Base-by-base conservation (phyloP, 1,140 invertebrate species). In the Pogonus chalceus region DNA sequence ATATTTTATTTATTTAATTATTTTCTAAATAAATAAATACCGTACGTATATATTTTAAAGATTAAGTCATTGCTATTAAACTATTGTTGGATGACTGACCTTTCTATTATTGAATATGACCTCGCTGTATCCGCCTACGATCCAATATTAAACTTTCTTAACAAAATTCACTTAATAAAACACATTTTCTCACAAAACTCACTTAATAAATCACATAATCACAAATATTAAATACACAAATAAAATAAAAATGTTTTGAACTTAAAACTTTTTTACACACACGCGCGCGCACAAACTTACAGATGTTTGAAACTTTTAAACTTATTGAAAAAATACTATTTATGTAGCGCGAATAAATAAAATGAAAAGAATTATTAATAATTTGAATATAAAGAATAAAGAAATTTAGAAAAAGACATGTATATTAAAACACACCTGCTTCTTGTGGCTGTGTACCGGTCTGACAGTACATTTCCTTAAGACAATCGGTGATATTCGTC, bases 11-110 rank as follows among this genome's bases (percentile, higher is more conserved):
- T n/a, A n/a, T n/a, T n/a, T n/a, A n/a, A n/a, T n/a, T n/a, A n/a
- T n/a, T n/a, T n/a, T n/a, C n/a, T n/a, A n/a, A n/a, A n/a, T n/a
- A n/a, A n/a, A n/a, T n/a, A n/a, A n/a, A n/a, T n/a, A n/a, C n/a
- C n/a, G n/a, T n/a, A n/a, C n/a, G n/a, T n/a, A n/a, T n/a, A n/a
- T n/a, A n/a, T n/a, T n/a, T n/a, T n/a, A n/a, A n/a, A n/a, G n/a
- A n/a, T n/a, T n/a, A n/a, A n/a, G n/a, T n/a, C n/a, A n/a, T n/a
- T n/a, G n/a, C n/a, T n/a, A n/a, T n/a, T n/a, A n/a, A n/a, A n/a
- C 14, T 43, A 43, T 43, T 43, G 37, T 43, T 43, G 9, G 18
- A 18, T 16, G 37, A 43, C 37, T 43, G 37, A 43, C 37, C 37
- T 43, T 43, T 43, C 37, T 43, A 12, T 43, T 4, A 18, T 18